Conservation (phyloP, 1,140 invertebrate genomes). For the Nasonia vitripennis region DNA sequence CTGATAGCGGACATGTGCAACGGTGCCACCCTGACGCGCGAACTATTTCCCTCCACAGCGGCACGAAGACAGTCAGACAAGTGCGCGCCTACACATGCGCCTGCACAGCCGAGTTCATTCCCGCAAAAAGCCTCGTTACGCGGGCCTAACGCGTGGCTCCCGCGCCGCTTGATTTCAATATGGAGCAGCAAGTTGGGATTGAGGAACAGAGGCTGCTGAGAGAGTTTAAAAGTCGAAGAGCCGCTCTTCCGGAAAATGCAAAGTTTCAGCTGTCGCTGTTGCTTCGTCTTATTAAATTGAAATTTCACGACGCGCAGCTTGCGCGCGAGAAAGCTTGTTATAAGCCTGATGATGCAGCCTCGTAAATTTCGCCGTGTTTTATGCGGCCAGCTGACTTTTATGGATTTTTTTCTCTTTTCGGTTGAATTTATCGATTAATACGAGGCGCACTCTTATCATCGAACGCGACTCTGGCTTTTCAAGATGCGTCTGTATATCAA, state of each 20-base stretch:
- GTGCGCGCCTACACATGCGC: no score
- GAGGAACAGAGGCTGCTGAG: neutral
- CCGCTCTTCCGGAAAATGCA: neutral
- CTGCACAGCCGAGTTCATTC: neutral
- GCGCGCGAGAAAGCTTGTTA: neutral
- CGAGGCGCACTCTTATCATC: neutral
- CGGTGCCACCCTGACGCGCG: no score
- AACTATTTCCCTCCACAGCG: neutral
- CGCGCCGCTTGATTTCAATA: neutral
- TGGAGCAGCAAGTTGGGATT: neutral
- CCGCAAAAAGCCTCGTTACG: neutral
- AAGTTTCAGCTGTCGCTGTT: slow-evolving; percentile 3
- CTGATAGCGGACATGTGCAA: neutral
- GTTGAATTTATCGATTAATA: neutral
- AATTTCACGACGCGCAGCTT: neutral
- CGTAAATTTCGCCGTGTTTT: neutral
- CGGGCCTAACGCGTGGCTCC: no score
- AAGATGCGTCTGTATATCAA: no score
- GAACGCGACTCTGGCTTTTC: no score
- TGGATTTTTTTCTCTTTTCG: neutral
- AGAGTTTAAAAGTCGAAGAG: neutral
- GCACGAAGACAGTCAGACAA: no score
- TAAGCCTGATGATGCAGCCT: neutral
- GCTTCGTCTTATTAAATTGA: slow-evolving; percentile 1
- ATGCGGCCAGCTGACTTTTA: neutral